phyloP scores from a whole-genome alignment of 2,797 vertebrate genomes.

The Notolabrus celidotus region DNA sequence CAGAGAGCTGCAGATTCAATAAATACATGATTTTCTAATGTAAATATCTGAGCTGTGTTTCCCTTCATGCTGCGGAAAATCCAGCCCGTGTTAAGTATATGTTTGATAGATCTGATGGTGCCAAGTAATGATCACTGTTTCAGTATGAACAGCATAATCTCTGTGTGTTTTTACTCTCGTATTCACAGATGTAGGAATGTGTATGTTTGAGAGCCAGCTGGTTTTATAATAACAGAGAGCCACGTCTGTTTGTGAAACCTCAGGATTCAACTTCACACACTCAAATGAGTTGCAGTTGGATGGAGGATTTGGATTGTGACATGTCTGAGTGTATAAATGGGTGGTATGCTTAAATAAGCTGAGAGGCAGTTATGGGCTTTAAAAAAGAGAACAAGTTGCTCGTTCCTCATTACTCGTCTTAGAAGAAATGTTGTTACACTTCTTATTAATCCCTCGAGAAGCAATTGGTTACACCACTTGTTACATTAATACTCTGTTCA shows the following conservation, averaged over 20 bases:
- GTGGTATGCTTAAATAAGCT: not conserved
- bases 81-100: slow-evolving; percentile 42
- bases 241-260: slow-evolving; percentile 59
- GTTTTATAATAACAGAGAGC: slow-evolving; percentile 55
- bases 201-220: slow-evolving; percentile 59
- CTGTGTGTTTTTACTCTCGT: slow-evolving; percentile 59
- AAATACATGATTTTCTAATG: slow-evolving; percentile 54
- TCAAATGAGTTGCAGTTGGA: slow-evolving; percentile 48
- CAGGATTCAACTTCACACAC: slow-evolving; percentile 53
- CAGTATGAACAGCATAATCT: slow-evolving; percentile 53
- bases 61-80: slow-evolving; percentile 49
- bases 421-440: slow-evolving; percentile 18
- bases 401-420: slow-evolving; percentile 13
- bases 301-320: slow-evolving; percentile 33
- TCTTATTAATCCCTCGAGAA: slow-evolving; percentile 22
- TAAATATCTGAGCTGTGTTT: slow-evolving; percentile 60
- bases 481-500: slow-evolving; percentile 20
- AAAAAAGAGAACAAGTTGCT: slow-evolving; percentile 11
- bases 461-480: slow-evolving; percentile 30
- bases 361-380: not conserved
- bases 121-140: slow-evolving; percentile 45
- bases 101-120: slow-evolving; percentile 53
- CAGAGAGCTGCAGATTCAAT: slow-evolving; percentile 47
- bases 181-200: slow-evolving; percentile 66
- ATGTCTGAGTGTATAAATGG: slow-evolving; percentile 22